Evolutionary conservation across 1,140 invertebrate species (phyloP), one percentile per base, ranked within the genome.

Genomic region (Drosophila saltans): DNA sequence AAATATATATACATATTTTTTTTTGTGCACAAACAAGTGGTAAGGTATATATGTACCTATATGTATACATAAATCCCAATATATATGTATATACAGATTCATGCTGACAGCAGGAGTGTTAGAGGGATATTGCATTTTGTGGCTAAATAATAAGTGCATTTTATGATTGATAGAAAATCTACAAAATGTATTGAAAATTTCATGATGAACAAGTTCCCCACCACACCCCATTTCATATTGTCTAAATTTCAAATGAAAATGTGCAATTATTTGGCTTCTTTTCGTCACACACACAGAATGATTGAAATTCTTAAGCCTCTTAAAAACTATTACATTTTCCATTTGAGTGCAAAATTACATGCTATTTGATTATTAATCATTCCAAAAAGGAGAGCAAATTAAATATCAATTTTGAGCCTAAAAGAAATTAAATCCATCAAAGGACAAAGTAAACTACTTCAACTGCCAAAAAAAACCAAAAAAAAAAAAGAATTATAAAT

Each of bases 1-100:
- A 88, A 88, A 88, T 83, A 75, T 89, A 83, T 88, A 88, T 80
- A 83, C 78, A 75, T 80, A 78, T 83, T 80, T 80, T 77, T 88
- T 67, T 74, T 73, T 56, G 16, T 16, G 16, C 60, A 66, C 72
- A 74, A 55, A 70, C 75, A 52, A 52, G 21, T 26, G 6, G 33
- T 36, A 36, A 36, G 33, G 3, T 36, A 36, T 36, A 36, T 7
- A 36, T 7, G 6, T 36, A 36, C 6, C 33, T 36, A 36, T 52
- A 65, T 43, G 65, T n/a, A 61, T 16, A 67, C 10, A 45, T 36
- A 65, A 6, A 40, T 40, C 28, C 11, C 26, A 41, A 40, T 10
- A 16, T 21, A 66, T 60, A 16, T 21, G 62, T 60, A 16, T 16
- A 30, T 58, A 28, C n/a, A 40, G n/a, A 62, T 62, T 28, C 41